Conservation (phyloP, 2,888 invertebrate species). For the Orthosia cruda region DNA sequence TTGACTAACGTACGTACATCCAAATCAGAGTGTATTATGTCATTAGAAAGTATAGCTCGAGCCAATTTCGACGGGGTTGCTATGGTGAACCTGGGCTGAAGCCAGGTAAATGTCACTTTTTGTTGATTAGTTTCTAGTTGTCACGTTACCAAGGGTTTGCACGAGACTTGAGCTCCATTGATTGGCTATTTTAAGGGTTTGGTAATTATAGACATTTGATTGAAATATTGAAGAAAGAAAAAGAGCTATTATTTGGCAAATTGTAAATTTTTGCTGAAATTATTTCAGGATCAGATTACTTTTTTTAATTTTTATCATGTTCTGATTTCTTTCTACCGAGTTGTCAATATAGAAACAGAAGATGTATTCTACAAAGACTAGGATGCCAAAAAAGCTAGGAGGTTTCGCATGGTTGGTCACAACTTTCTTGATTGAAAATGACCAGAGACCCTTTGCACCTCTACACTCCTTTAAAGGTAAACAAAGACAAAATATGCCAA, state of each 20-base stretch:
- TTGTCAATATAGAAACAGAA: neutral
- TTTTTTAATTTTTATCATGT: neutral
- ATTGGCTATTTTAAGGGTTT: constrained; percentile 16
- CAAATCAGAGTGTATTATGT: constrained; percentile 31
- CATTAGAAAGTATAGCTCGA: constrained; percentile 25
- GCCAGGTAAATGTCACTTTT: constrained; percentile 38
- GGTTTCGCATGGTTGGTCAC: neutral
- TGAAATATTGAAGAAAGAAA: neutral
- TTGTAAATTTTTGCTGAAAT: neutral
- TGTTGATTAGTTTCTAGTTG: neutral
- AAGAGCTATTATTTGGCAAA: neutral
- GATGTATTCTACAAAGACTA: neutral
- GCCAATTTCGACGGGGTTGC: constrained; percentile 43
- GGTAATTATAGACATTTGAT: neutral
- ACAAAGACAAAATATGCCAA: neutral
- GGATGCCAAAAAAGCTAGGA: neutral
- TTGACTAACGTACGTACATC: constrained; percentile 24
- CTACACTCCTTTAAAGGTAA: neutral
- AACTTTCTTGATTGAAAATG: neutral
- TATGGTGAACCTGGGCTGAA: constrained; percentile 26
- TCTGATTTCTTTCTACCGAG: neutral
- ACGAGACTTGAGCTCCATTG: constrained; percentile 30
- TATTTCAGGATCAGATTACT: neutral
- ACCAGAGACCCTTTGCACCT: neutral
- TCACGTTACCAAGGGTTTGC: constrained; percentile 8